phyloP scores from a whole-genome alignment of 2,113 vertebrate genomes.

The Gobio gobio region DNA sequence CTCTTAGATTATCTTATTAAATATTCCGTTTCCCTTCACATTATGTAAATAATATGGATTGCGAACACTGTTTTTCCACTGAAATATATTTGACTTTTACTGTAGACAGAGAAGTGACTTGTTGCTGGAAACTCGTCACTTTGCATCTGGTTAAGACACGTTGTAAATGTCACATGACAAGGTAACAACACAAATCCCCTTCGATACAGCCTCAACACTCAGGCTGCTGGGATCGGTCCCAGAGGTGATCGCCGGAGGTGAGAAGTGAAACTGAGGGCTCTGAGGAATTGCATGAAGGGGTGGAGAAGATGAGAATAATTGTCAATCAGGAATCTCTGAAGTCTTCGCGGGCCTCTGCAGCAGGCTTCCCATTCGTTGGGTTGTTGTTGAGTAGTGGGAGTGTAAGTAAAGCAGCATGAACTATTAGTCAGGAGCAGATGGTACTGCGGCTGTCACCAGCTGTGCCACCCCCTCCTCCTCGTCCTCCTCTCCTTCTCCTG shows the following conservation, averaged over 20 bases:
- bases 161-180: conserved; percentile 1
- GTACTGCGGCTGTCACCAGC: conserved; percentile 89
- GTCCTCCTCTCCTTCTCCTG: conserved; percentile 61
- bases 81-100: not conserved
- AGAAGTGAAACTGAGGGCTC: conserved; percentile 36
- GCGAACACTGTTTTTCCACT: not conserved
- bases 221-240: conserved; percentile 2
- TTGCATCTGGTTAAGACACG: not conserved
- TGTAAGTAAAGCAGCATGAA: conserved; percentile 80
- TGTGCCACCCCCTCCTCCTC: conserved; percentile 75
- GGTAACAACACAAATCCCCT: not conserved
- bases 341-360: conserved; percentile 43
- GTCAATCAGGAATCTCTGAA: conserved; percentile 49
- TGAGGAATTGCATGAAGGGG: not conserved
- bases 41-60: not conserved
- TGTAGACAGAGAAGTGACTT: not conserved
- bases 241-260: conserved; percentile 17
- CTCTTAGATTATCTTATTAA: not conserved
- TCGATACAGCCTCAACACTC: conserved; percentile 36
- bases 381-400: conserved; percentile 70
- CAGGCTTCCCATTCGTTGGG: conserved; percentile 41
- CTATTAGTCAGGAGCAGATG: conserved; percentile 89
- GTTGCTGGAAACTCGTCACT: not conserved
- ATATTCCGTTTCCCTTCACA: not conserved
- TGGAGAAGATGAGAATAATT: conserved; percentile 48